Conservation (phyloP, 2,797 vertebrate genomes). For the Ambastaia sidthimunki region DNA sequence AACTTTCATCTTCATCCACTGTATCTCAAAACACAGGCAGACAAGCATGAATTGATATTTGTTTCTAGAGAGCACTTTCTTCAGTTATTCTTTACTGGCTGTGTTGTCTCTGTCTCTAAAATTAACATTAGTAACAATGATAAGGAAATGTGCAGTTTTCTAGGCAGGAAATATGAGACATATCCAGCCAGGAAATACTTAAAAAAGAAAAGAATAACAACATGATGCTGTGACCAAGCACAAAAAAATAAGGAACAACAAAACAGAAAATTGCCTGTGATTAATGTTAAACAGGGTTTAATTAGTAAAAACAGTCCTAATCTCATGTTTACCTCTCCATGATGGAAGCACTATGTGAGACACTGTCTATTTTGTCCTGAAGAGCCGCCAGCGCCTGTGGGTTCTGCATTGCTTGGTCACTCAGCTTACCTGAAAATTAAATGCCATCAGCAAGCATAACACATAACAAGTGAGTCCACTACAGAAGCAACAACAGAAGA, state of each 20-base stretch:
- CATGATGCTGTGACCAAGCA: background rate
- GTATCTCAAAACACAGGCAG: background rate
- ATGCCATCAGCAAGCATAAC: background rate
- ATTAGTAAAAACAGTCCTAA: background rate
- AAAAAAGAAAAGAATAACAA: slow-evolving; percentile 6
- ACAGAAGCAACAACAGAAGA: background rate
- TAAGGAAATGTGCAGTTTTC: slow-evolving; percentile 17
- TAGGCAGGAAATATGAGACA: slow-evolving; percentile 16
- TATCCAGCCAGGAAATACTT: slow-evolving; percentile 20
- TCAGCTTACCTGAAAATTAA: slow-evolving; percentile 63
- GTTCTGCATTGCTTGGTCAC: slow-evolving; percentile 85
- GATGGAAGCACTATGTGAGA: slow-evolving; percentile 81
- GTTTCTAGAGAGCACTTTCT: background rate
- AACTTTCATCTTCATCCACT: background rate
- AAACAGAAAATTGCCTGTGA: background rate
- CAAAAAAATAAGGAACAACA: background rate
- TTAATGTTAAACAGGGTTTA: background rate
- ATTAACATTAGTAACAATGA: slow-evolving; percentile 22
- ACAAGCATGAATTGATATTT: slow-evolving; percentile 5
- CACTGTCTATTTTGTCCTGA: slow-evolving; percentile 83
- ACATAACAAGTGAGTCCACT: background rate
- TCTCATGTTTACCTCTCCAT: slow-evolving; percentile 81
- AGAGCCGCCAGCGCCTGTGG: slow-evolving; percentile 83
- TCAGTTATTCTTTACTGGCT: background rate
- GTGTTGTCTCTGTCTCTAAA: background rate